Evolutionary conservation across 2,113 vertebrate species (phyloP).

Genomic region (Rynchops niger): DNA sequence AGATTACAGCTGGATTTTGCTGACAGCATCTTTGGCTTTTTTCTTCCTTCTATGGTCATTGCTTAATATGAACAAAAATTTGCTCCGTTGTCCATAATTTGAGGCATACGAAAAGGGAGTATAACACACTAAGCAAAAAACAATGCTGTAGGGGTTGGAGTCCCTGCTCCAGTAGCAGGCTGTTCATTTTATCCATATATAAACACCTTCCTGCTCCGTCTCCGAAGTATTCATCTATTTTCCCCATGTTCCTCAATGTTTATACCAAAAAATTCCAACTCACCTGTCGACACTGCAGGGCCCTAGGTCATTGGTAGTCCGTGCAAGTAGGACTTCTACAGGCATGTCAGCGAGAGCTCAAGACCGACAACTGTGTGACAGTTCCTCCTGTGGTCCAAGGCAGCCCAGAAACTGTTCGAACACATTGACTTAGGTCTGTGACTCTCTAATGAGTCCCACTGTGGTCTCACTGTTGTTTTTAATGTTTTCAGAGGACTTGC

Average conservation of each 20-base stretch:
- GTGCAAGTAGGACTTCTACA: background rate
- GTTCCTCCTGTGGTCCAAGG: background rate
- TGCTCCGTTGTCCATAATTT: background rate
- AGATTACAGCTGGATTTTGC: conserved; percentile 45
- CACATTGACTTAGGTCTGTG: background rate
- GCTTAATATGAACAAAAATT: conserved; percentile 21
- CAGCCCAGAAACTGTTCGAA: background rate
- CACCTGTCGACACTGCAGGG: background rate
- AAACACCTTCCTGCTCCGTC: background rate
- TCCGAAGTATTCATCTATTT: background rate
- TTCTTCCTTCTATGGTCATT: background rate
- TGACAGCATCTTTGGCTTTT: background rate
- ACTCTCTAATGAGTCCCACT: background rate
- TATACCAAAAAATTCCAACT: background rate
- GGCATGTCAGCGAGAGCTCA: background rate
- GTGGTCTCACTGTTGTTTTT: background rate
- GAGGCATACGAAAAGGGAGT: background rate
- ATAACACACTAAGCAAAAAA: background rate
- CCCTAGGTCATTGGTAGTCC: background rate
- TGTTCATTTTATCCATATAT: background rate
- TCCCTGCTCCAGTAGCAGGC: rapidly evolving
- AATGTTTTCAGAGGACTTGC: background rate
- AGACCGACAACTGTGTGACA: background rate
- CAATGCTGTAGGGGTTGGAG: background rate
- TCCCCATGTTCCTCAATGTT: background rate